These are phyloP conservation scores for Nicator chloris DNA, from an alignment of 2,113 vertebrate species.

Conservation along the genomic window DNA sequence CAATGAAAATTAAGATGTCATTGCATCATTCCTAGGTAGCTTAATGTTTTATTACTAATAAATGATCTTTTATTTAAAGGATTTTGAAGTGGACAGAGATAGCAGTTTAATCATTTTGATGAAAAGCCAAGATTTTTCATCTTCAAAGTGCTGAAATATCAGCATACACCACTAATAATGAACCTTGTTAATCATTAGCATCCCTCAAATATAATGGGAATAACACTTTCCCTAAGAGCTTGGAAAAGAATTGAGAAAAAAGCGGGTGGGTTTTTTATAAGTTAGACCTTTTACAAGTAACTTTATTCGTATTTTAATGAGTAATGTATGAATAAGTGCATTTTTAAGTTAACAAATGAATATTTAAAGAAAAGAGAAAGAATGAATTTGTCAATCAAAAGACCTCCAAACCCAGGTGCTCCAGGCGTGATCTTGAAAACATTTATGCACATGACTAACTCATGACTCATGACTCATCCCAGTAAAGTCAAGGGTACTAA, in stretches of 20 bases:
- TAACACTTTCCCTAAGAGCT: conserved; percentile 11
- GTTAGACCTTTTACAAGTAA: conserved; percentile 50
- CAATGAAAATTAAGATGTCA: background rate
- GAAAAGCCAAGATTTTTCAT: conserved; percentile 48
- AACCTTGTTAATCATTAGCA: conserved; percentile 44
- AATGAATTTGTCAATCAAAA: conserved; percentile 68
- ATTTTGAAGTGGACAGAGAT: conserved; percentile 36
- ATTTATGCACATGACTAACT: conserved; percentile 57
- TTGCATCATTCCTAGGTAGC: background rate
- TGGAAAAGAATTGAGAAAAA: conserved; percentile 8
- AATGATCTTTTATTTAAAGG: conserved; percentile 8
- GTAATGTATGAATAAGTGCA: conserved; percentile 57
- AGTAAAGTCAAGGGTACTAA: background rate
- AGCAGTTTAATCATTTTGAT: conserved; percentile 50
- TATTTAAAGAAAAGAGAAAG: conserved; percentile 55
- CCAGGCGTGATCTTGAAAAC: conserved; percentile 49
- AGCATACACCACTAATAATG: conserved; percentile 1
- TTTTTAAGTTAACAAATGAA: conserved; percentile 62
- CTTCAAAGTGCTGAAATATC: conserved; percentile 26
- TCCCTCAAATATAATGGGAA: conserved; percentile 7
- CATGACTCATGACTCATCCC: conserved; percentile 30
- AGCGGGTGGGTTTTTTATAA: background rate
- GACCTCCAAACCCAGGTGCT: conserved; percentile 37
- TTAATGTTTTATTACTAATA: conserved; percentile 40
- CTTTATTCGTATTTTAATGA: conserved; percentile 66